Conservation (phyloP, 2,113 vertebrate genomes). For the Mustelus asterias region DNA sequence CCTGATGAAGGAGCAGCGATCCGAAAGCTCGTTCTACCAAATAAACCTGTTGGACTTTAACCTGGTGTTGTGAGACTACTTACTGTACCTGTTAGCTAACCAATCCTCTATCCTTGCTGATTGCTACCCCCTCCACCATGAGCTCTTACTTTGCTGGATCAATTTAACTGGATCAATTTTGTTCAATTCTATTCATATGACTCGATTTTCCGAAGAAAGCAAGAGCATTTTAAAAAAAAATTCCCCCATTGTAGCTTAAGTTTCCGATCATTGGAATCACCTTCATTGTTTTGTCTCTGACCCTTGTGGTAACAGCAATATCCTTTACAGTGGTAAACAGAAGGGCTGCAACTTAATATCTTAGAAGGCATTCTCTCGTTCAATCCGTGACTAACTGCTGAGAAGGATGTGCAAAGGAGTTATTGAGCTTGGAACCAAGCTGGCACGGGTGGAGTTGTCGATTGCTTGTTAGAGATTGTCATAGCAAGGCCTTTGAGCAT, state of each 20-base stretch:
- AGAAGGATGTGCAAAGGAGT: neutral
- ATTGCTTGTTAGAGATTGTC: neutral
- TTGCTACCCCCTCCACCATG: neutral
- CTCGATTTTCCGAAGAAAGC: neutral
- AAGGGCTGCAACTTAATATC: neutral
- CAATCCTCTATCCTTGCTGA: neutral
- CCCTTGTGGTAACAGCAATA: neutral
- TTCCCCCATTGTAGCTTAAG: neutral
- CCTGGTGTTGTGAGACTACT: too few relatives aligned
- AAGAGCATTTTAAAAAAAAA: neutral
- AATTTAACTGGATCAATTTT: neutral
- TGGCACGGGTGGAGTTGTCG: neutral
- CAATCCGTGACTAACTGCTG: neutral
- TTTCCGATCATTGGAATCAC: neutral
- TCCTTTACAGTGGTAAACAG: neutral
- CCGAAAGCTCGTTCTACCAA: too few relatives aligned
- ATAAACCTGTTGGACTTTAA: too few relatives aligned
- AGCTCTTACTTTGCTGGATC: neutral
- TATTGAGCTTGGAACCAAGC: neutral
- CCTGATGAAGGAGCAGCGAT: too few relatives aligned
- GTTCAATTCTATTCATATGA: neutral
- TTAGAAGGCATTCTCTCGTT: neutral
- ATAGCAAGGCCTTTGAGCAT: neutral
- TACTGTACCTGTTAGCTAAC: too few relatives aligned
- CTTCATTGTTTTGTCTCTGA: neutral